Base-by-base conservation (phyloP, 2,888 invertebrate genomes). In the Criorhina ranunculi region DNA sequence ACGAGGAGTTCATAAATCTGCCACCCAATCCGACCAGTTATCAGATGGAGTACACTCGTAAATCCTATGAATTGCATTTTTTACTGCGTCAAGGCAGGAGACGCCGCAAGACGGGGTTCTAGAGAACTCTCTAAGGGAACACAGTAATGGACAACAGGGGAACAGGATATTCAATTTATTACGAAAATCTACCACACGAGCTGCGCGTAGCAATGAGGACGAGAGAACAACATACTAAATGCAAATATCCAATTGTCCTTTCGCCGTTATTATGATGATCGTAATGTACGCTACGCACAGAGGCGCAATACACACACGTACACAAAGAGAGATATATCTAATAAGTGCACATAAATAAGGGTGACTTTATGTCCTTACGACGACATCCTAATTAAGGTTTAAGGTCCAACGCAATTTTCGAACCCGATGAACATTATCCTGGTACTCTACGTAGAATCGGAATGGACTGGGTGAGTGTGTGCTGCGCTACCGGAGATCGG, bases 301-400 rank as follows among this genome's bases (percentile, higher is more conserved):
- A 66, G 44, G n/a, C 8, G 7, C 8, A 9, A 24, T 15, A 12
- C 31, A 31, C 6, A 55, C 17, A 17, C 5, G 19, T 12, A 44
- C 31, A 49, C 53, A 70, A 55, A 5, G 37, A 49, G 49, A 57
- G 69, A 69, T 59, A 85, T 62, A 78, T 85, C 83, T 85, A 85
- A 85, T 85, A 85, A 85, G 83, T 85, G 73, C 75, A 85, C 83
- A 85, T 85, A 85, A 85, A 85, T 85, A 85, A 85, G 75, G 67
- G 59, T 85, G 69, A 85, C 75, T 85, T 85, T 85, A 85, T 85
- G 83, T 85, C 69, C 79, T 64, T 75, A 85, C 83, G 83, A 85
- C 83, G 83, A 85, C 83, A 80, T 85, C 83, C 83, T 85, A 80
- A 85, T 85, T 85, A 85, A 80, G 83, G 79, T 85, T 85, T 85